Evolutionary conservation across 2,113 vertebrate genomes (phyloP), one percentile per base, ranked within the genome.

Genomic region (Atractosteus spatula): DNA sequence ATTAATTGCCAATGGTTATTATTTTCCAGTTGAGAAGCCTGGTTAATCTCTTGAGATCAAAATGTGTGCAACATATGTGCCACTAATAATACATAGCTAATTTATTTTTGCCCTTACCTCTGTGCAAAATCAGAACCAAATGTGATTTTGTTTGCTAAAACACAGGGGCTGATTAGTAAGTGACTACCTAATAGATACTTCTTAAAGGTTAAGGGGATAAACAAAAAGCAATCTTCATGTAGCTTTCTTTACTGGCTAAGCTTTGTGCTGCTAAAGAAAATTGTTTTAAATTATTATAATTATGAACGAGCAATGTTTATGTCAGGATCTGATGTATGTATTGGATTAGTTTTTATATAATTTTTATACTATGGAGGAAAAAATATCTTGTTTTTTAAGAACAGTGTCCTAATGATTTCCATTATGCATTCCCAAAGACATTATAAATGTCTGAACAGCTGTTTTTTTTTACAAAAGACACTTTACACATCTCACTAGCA

Each of bases 1-100:
- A 59, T 12, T 12, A n/a, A 59, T 59, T 8, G 14, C 2, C 14
- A 7, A 59, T n/a, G 57, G 57, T 41, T 55, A 12, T 12, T 68
- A 55, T 11, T 17, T 3, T 68, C n/a, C 12, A 59, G n/a, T 41
- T 41, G 3, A 29, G 66, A 68, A 68, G 41, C 6, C 14, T 68
- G 16, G 51, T n/a, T 43, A 13, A 54, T 68, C 45, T 42, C 41
- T 61, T 13, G 14, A n/a, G 1, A 61, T 59, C 14, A 14, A 4
- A 14, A 44, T 70, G 55, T 70, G 55, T 57, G 14, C 41, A 70
- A 68, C 66, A 42, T 57, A 44, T 59, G 55, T 16, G 42, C 56
- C 55, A n/a, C 41, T 4, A 42, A 70, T 41, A 70, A 41, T 29
- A 29, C 1, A 17, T 17, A n/a, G 51, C 66, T 45, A 7, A 68